Evolutionary conservation across 2,113 vertebrate species (phyloP).

Genomic region (Rattus norvegicus): DNA sequence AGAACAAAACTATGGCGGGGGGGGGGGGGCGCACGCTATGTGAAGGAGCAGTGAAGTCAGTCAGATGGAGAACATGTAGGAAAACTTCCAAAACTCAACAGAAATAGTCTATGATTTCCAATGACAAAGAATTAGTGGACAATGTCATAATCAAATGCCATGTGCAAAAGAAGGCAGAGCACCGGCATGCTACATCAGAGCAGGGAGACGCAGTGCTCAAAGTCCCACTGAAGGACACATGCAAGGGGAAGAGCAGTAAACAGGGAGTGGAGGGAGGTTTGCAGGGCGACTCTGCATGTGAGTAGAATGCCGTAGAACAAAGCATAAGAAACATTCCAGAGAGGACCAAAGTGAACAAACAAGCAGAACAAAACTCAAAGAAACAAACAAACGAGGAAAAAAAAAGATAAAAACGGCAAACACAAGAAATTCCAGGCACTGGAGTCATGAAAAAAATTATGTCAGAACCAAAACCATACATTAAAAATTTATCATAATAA

Average conservation of each 20-base stretch:
- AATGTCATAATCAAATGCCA: neutral
- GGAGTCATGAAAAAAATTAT: conserved; percentile 13
- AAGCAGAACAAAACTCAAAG: neutral
- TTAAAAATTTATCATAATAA: neutral
- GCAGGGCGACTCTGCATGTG: neutral
- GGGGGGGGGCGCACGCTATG: neutral
- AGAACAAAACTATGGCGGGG: neutral
- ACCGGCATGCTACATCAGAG: conserved; percentile 16
- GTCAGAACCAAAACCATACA: conserved; percentile 41
- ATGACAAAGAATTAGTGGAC: neutral
- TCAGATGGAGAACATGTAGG: neutral
- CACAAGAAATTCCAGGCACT: neutral
- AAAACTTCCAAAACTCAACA: neutral
- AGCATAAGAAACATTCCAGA: neutral
- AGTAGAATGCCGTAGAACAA: neutral
- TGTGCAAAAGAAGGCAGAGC: neutral
- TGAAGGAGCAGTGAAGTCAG: conserved; percentile 38
- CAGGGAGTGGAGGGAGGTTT: neutral
- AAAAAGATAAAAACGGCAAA: neutral
- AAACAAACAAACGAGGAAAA: neutral
- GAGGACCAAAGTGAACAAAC: neutral
- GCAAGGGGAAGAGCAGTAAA: neutral
- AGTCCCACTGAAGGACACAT: neutral
- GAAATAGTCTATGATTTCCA: neutral
- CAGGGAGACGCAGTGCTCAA: neutral